A percentile compares a stretch with the other conserved stretches of the same genome.
These are phyloP conservation scores for Epinephelus moara DNA, from an alignment of 2,113 vertebrate species.

Conservation along the genomic window DNA sequence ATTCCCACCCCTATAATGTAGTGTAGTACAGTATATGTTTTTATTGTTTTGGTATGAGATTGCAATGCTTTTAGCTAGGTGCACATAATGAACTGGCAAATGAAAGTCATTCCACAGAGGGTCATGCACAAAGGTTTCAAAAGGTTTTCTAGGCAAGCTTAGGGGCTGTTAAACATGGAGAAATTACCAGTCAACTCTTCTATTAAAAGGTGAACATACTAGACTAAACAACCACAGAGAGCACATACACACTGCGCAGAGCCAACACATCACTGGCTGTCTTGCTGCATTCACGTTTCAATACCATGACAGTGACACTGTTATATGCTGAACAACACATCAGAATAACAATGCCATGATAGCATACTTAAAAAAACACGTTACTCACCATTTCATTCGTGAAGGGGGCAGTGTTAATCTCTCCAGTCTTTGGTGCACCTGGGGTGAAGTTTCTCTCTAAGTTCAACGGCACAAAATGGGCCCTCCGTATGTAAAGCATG, in stretches of 20 bases:
- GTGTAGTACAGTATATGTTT: not conserved
- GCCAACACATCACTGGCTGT: not conserved
- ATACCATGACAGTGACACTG: not conserved
- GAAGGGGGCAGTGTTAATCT: not conserved
- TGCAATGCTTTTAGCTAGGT: not conserved
- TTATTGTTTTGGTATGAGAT: not conserved
- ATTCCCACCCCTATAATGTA: no score
- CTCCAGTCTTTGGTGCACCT: slow-evolving; percentile 9
- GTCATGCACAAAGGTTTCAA: slow-evolving; percentile 1
- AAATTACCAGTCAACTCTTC: slow-evolving; percentile 10
- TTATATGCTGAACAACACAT: not conserved
- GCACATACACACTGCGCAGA: not conserved
- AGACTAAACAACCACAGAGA: not conserved
- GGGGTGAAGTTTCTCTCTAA: not conserved
- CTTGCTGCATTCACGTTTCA: slow-evolving; percentile 3
- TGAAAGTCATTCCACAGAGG: slow-evolving; percentile 7
- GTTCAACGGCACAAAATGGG: slow-evolving; percentile 30
- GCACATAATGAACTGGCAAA: not conserved
- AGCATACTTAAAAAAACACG: not conserved
- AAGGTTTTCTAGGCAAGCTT: not conserved
- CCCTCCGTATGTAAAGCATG: not conserved
- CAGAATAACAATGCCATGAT: not conserved
- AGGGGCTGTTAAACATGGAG: slow-evolving; percentile 17
- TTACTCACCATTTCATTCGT: slow-evolving; percentile 24
- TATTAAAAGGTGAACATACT: slow-evolving; percentile 13